Evolutionary conservation across 1,140 invertebrate species (phyloP), one percentile per base, ranked within the genome.

Genomic region (honey bee (Apis mellifera)): DNA sequence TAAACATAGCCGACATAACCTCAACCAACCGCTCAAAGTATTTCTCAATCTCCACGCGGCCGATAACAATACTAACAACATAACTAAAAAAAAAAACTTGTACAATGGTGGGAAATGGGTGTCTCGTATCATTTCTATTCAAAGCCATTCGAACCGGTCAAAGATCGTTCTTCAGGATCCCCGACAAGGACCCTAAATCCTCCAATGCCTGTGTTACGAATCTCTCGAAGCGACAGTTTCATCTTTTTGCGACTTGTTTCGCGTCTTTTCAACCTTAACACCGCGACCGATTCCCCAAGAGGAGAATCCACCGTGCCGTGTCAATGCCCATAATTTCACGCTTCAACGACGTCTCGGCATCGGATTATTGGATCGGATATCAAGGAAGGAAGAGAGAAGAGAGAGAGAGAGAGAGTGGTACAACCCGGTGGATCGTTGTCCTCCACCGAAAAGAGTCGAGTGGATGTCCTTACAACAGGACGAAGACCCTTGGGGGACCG

Each of bases 291-390:
- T 83, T 50, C 21, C 78, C 78, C 70, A 62, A 23, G 42, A 77
- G 84, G 64, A 88, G 74, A 83, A 87, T 88, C 86, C 87, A 89
- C 82, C 84, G 83, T 83, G 64, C 87, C 87, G 91, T 90, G 86
- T 92, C 90, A 91, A 90, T 90, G 89, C 87, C 90, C 91, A 92
- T 92, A 92, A 92, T 92, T 92, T 92, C 90, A 92, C 91, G 91
- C 89, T 92, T 72, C 89, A 82, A 88, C 90, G 91, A 90, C 88
- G 85, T 89, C 88, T 78, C 87, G 92, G 89, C 88, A 90, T 90
- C 88, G 89, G 90, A 91, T 92, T 92, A 92, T 92, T 92, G 91
- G 91, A 92, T 92, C 89, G 87, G 84, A 91, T 90, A 91, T 92
- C 89, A 85, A 84, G 83, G 69, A 83, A 85, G 78, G 86, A 89